These are phyloP conservation scores for Trachelus iudaicus DNA, from an alignment of 2,888 invertebrate genomes.

Conservation along the genomic window DNA sequence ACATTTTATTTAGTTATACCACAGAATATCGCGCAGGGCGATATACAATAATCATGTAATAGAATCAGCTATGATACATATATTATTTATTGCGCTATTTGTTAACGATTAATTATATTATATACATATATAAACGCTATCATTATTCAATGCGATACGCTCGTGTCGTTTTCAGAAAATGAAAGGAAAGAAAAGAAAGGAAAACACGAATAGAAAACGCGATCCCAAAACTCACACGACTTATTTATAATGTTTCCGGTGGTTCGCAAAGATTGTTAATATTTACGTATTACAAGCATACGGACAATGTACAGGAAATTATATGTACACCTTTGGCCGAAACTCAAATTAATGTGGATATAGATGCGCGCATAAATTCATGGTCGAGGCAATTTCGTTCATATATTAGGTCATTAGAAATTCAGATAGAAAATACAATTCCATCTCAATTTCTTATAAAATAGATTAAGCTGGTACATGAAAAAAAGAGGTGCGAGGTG, in stretches of 20 bases:
- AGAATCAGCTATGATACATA: constrained; percentile 3
- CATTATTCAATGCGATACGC: not conserved
- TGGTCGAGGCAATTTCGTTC: not conserved
- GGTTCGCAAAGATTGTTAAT: not conserved
- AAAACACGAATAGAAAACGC: not conserved
- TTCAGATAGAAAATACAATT: not conserved
- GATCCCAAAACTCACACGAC: not conserved
- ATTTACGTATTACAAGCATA: constrained; percentile 34
- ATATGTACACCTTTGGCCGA: constrained; percentile 13
- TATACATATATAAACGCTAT: not conserved
- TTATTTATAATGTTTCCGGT: not conserved
- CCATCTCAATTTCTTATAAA: not conserved
- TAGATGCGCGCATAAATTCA: not conserved
- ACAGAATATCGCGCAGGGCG: not conserved
- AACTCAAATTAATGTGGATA: constrained; percentile 16
- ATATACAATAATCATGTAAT: constrained; percentile 1
- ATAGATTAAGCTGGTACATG: not conserved
- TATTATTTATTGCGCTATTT: not conserved
- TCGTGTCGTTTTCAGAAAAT: not conserved
- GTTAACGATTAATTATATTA: not conserved
- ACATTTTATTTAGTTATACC: constrained; percentile 20
- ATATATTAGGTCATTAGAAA: not conserved
- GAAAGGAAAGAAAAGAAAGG: not conserved
- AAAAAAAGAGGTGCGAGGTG: not conserved
- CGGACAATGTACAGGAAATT: constrained; percentile 67